Base-by-base conservation (phyloP, 92 coral and sea anemone species). In the Chrysogorgia sp. region DNA sequence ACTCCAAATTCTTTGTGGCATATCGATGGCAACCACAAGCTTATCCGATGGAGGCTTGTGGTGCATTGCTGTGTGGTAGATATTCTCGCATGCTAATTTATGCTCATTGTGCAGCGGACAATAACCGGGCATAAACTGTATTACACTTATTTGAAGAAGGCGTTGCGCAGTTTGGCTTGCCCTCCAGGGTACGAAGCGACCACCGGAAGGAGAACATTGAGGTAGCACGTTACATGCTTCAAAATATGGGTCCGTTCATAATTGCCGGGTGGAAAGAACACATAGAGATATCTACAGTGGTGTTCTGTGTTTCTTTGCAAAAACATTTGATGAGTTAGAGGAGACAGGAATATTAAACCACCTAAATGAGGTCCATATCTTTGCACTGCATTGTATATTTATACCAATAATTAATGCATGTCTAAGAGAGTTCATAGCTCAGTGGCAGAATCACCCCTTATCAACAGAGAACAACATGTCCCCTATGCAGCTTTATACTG, bases 111-210 rank as follows among this genome's bases (percentile, higher is more conserved):
- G 89, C 89, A 14, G n/a, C n/a, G n/a, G 24, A 84, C 58, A 88
- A 88, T 82, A 84, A 88, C 70, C 55, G 60, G 35, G 61, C 88
- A 24, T 26, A 60, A 29, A 80, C 91, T 43, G 91, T 84, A 15
- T 67, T 88, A 28, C 86, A 65, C 9, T 66, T 55, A 43, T 88
- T 88, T 88, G 41, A 79, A 68, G 24, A 88, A 59, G 88, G 72
- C 19, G 69, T 63, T 26, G 47, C 49, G 22, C 30, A n/a, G 9
- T 88, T 65, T 88, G 91, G 91, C 28, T 22, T 88, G 25, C 88
- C 88, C 53, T 88, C 86, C 34, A 79, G 85, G 23, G 91, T 87
- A 28, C 71, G 88, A 33, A 77, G 77, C 59, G 82, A 87, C 71
- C 82, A 83, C 49, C 85, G 85, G 22, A 63, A 76, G 26, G 90